Base-by-base conservation (phyloP, 1,140 invertebrate genomes). In the Drosophila equinoxialis region DNA sequence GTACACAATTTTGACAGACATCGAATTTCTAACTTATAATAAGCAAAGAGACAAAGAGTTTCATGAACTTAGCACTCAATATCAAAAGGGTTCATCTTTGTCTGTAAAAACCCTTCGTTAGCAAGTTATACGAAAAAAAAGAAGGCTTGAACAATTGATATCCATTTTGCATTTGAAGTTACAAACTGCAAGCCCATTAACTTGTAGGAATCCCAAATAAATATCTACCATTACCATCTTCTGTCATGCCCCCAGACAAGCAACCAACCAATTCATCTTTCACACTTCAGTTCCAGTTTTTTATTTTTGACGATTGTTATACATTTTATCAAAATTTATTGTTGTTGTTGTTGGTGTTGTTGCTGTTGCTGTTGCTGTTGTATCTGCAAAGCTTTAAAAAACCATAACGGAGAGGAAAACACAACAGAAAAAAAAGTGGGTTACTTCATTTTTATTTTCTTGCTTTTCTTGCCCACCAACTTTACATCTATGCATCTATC, bases 381-480 rank as follows among this genome's bases (percentile, higher is more conserved):
- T 17, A 17, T 17, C 17, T 17, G 61, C 51, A 68, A 65, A 59
- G 30, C 57, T 77, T 74, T 61, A 72, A 80, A 72, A 79, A 87
- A 68, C 57, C 85, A 74, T 86, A 83, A 79, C 82, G 83, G 67
- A 37, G 57, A 59, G 57, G 71, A 80, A 70, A 77, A 86, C 69
- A 55, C 80, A 71, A 81, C 79, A 81, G 73, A 79, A 65, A 87
- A 83, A 84, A 86, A 86, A 86, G 82, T 87, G 83, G 82, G 82
- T 86, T 86, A 86, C 82, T 86, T 86, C 83, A 86, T 72, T 86
- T 87, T 86, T 77, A 87, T 86, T 86, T 86, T 86, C 83, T 79
- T 83, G 83, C 83, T 62, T 79, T 71, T 75, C 64, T 64, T 71
- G 60, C 83, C 37, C 70, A 65, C 65, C 48, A 37, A 61, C 72